Evolutionary conservation across 2,797 vertebrate species (phyloP).

Genomic region (Muscicapa striata): DNA sequence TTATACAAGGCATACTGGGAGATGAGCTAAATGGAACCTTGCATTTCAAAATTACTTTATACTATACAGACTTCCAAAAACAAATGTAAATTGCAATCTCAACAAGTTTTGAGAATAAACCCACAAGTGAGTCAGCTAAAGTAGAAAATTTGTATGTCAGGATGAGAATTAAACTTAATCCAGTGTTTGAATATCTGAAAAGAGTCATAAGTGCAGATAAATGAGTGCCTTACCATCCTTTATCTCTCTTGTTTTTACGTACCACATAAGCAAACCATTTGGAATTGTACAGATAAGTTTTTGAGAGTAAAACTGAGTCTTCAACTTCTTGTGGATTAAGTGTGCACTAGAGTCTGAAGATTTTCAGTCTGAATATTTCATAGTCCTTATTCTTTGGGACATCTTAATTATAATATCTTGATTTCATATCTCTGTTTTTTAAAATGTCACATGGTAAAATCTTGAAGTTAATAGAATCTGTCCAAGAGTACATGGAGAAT

Average conservation of each 20-base stretch:
- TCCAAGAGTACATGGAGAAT: background rate
- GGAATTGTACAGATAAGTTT: background rate
- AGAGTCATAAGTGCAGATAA: background rate
- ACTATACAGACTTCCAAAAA: background rate
- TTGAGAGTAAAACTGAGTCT: background rate
- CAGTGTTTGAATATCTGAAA: background rate
- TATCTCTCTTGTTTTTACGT: background rate
- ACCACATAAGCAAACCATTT: background rate
- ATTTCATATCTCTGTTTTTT: background rate
- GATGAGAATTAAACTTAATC: background rate
- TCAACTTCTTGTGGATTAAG: background rate
- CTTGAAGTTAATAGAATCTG: background rate
- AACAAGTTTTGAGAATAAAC: background rate
- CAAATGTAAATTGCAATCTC: background rate
- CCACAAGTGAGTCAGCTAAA: background rate
- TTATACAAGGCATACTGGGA: background rate
- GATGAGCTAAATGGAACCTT: background rate
- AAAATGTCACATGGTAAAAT: background rate
- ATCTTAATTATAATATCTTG: background rate
- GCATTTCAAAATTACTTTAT: background rate
- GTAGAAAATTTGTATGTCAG: background rate
- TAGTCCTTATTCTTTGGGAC: background rate
- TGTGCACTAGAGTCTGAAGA: background rate
- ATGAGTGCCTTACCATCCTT: background rate
- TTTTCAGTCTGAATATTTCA: background rate